Conservation (phyloP, 2,888 invertebrate genomes). For the Rhamphomyia laevipes region DNA sequence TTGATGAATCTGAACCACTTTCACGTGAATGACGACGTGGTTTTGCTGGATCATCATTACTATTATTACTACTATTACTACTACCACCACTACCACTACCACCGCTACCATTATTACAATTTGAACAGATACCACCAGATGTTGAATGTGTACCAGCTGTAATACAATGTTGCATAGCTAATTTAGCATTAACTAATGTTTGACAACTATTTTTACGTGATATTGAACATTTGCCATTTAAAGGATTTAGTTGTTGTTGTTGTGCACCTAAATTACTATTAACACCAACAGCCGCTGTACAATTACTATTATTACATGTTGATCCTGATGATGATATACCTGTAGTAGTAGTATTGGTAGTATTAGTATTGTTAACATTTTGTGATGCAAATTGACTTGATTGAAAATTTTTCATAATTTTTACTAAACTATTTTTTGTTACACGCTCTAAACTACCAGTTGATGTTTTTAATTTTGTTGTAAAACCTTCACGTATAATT, state of each 20-base stretch:
- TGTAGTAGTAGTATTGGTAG: slow-evolving; percentile 40
- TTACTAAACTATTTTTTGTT: slow-evolving; percentile 67
- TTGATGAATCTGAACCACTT: slow-evolving; percentile 80
- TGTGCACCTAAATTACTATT: not conserved
- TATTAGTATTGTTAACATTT: slow-evolving; percentile 18
- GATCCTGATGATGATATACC: slow-evolving; percentile 26
- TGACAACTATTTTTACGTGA: slow-evolving; percentile 1
- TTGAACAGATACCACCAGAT: not conserved
- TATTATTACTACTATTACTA: slow-evolving; percentile 26
- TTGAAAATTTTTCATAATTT: slow-evolving; percentile 70
- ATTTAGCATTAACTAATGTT: slow-evolving; percentile 1
- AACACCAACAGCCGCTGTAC: not conserved
- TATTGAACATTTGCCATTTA: slow-evolving; percentile 1
- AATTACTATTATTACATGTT: slow-evolving; percentile 9
- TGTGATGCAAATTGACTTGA: slow-evolving; percentile 12
- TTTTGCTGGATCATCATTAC: slow-evolving; percentile 38
- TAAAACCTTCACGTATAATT: slow-evolving; percentile 52
- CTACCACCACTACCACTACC: slow-evolving; percentile 19
- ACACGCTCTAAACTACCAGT: slow-evolving; percentile 76
- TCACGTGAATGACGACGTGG: slow-evolving; percentile 68
- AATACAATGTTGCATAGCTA: slow-evolving; percentile 18
- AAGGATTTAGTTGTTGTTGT: slow-evolving; percentile 1
- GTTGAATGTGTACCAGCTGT: slow-evolving; percentile 25
- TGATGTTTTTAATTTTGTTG: slow-evolving; percentile 70
- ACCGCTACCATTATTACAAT: slow-evolving; percentile 18